phyloP scores from a whole-genome alignment of 2,797 vertebrate species.

The Moxostoma hubbsi region DNA sequence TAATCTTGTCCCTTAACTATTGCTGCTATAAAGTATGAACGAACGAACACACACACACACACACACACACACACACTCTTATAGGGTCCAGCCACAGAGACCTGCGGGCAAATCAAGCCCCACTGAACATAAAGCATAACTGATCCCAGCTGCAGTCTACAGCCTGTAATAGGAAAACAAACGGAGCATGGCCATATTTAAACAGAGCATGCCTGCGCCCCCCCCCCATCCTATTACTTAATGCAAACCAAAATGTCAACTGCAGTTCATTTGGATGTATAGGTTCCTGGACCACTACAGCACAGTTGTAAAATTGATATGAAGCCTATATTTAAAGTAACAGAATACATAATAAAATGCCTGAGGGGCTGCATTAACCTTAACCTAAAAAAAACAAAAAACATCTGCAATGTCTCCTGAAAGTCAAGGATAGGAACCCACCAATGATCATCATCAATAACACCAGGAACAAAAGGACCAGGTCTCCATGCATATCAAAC shows the following conservation, averaged over 20 bases:
- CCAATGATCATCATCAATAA: conserved; percentile 25
- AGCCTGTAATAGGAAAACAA: conserved; percentile 55
- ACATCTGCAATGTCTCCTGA: neutral
- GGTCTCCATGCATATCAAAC: conserved; percentile 29
- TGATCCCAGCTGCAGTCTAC: conserved; percentile 54
- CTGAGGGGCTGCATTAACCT: neutral
- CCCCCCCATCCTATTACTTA: neutral
- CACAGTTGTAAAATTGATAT: neutral
- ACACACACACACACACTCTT: neutral
- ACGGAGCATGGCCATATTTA: conserved; percentile 57
- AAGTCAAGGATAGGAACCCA: conserved; percentile 1
- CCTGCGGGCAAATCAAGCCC: conserved; percentile 39
- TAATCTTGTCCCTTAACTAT: too few relatives aligned
- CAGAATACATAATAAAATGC: neutral
- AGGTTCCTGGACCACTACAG: conserved; percentile 8
- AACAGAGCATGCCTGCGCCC: too few relatives aligned
- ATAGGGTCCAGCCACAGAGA: conserved; percentile 23
- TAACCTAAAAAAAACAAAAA: neutral
- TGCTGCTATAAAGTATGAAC: too few relatives aligned
- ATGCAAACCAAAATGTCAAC: neutral
- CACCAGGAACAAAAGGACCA: conserved; percentile 20
- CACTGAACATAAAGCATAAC: conserved; percentile 51
- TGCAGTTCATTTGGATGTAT: conserved; percentile 36
- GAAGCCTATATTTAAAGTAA: neutral
- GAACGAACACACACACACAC: too few relatives aligned